A percentile compares a stretch with the other conserved stretches of the same genome.
Conservation (phyloP, 1,140 invertebrate species). For the Drosophila ambigua region DNA sequence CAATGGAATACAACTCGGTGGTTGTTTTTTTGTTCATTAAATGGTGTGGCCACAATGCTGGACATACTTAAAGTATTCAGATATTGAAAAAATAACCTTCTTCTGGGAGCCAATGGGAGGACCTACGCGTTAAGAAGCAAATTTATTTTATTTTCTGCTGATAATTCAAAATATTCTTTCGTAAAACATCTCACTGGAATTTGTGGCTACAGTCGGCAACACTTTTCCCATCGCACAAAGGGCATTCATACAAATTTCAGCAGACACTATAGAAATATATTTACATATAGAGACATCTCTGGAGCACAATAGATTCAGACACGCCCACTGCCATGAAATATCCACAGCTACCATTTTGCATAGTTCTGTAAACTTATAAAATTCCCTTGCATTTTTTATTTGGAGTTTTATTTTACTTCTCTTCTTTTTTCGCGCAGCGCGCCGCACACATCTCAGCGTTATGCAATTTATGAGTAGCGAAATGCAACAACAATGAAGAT, state of each 20-base stretch:
- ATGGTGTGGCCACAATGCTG: too few relatives aligned
- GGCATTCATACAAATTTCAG: too few relatives aligned
- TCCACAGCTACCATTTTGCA: conserved; percentile 18
- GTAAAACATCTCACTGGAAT: too few relatives aligned
- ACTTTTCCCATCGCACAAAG: too few relatives aligned
- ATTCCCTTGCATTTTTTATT: conserved; percentile 51
- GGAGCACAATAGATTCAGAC: conserved; percentile 39
- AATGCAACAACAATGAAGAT: background rate
- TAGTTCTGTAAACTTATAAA: conserved; percentile 56
- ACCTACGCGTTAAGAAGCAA: conserved; percentile 17
- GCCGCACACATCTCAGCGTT: conserved; percentile 21
- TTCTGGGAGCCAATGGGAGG: too few relatives aligned
- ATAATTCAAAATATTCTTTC: conserved; percentile 29
- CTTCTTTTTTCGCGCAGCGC: conserved; percentile 10
- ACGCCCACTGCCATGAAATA: conserved; percentile 10
- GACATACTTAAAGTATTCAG: too few relatives aligned
- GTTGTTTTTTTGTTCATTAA: too few relatives aligned
- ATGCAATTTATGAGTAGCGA: conserved; percentile 1
- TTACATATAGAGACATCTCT: conserved; percentile 5
- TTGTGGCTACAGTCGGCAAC: too few relatives aligned
- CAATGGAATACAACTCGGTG: conserved; percentile 12
- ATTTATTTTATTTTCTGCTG: conserved; percentile 9
- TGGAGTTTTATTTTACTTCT: background rate
- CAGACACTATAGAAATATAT: too few relatives aligned
- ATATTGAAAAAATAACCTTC: too few relatives aligned